These are phyloP conservation scores for Salmo trutta DNA, from an alignment of 2,797 vertebrate species.

Conservation along the genomic window DNA sequence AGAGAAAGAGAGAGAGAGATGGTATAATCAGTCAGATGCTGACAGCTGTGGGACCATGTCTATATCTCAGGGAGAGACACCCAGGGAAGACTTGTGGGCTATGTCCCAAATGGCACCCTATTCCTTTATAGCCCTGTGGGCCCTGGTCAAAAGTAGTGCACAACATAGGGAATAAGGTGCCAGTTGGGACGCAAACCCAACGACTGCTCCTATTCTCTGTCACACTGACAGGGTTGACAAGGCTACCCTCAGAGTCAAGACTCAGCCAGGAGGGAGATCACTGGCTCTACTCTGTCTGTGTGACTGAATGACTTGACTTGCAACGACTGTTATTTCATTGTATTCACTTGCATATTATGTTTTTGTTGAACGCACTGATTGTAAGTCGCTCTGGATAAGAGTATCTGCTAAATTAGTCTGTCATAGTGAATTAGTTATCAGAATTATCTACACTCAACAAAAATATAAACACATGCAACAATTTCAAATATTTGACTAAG, in stretches of 20 bases:
- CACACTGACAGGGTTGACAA: constrained; percentile 31
- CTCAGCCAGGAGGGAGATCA: constrained; percentile 45
- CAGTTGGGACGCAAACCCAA: background rate
- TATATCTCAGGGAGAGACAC: constrained; percentile 5
- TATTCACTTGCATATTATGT: background rate
- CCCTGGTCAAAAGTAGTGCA: background rate
- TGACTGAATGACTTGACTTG: constrained; percentile 35
- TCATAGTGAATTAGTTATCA: background rate
- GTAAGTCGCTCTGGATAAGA: background rate
- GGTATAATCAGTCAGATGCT: background rate
- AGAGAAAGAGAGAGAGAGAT: background rate
- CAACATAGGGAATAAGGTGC: background rate
- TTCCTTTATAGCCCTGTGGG: background rate
- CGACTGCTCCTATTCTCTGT: constrained; percentile 16
- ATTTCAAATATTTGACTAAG: too few species aligned
- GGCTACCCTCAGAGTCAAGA: constrained; percentile 4
- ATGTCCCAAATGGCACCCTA: background rate
- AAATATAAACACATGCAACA: too few species aligned
- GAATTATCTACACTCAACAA: too few species aligned
- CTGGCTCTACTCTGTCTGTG: constrained; percentile 49
- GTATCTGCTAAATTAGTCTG: background rate
- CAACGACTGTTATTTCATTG: too few species aligned
- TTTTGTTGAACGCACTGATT: background rate
- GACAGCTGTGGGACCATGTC: background rate
- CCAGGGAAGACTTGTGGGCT: constrained; percentile 1